Evolutionary conservation across 1,140 invertebrate genomes (phyloP), one percentile per base, ranked within the genome.

Genomic region (Drosophila pachea): DNA sequence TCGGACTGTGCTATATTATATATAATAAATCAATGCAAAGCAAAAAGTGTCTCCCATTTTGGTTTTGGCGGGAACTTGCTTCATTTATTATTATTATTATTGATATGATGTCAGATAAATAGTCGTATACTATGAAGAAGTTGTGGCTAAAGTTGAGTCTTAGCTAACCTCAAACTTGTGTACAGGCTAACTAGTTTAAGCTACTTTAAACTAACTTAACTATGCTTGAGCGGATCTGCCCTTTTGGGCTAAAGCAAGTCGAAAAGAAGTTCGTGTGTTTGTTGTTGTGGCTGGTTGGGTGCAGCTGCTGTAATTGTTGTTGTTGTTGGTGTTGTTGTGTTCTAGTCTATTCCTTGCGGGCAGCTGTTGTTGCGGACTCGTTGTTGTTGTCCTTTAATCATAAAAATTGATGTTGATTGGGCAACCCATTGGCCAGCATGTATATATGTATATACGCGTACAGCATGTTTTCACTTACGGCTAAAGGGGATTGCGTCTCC

Each of bases 381-480:
- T 29, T 71, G 55, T 83, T 64, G 76, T 29, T 52, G 66, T 56
- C 40, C 81, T 73, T 79, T 66, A 4, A 9, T 69, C 68, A 65
- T 73, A 68, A 74, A 53, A 64, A 66, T 61, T 62, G 40, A 16
- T 16, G 9, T 75, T 68, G 31, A 31, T 36, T 42, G 8, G 12
- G 7, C 4, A 42, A 6, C 40, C 29, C 29, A 63, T 56, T 22
- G 6, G 11, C 11, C 31, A 29, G 11, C n/a, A 36, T 49, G 22
- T 32, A 35, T 47, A n/a, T 12, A 5, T 12, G 32, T 58, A 31
- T 58, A 43, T 38, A 33, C 43, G 5, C 36, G n/a, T n/a, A n/a
- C n/a, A n/a, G n/a, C n/a, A n/a, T n/a, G n/a, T n/a, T n/a, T 6
- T 53, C 16, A 82, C 78, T 83, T 53, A 83, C 78, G 52, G 22